Evolutionary conservation across 2,113 vertebrate genomes (phyloP).

Genomic region (Ameiurus melas): DNA sequence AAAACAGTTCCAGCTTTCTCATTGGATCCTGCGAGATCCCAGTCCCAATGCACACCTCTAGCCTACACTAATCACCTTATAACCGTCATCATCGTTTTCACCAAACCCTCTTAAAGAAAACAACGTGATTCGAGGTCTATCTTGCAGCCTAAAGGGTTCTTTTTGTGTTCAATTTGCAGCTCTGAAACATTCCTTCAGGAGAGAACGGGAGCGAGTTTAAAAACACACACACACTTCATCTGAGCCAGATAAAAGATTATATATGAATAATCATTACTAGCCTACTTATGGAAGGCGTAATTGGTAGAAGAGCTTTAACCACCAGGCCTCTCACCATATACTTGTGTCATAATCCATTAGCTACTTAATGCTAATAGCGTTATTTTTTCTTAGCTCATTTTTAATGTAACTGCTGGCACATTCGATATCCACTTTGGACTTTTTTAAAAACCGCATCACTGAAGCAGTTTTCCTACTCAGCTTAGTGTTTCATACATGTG

Average conservation of each 20-base stretch:
- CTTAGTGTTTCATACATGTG: background rate
- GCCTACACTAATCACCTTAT: no score
- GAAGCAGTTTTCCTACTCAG: background rate
- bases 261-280: no score
- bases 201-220: background rate
- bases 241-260: background rate
- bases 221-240: background rate
- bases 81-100: no score
- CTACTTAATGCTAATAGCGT: background rate
- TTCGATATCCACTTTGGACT: background rate
- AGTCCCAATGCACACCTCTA: no score
- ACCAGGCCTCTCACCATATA: background rate
- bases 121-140: no score
- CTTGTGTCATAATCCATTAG: background rate
- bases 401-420: background rate
- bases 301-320: background rate
- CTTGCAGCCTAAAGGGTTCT: no score
- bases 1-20: no score
- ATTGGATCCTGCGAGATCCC: no score
- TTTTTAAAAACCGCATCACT: background rate
- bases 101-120: no score
- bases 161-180: background rate
- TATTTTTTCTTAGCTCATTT: background rate
- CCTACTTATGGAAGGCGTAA: background rate
- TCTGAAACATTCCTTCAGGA: background rate